Base-by-base conservation (phyloP, 2,113 vertebrate species). In the Scophthalmus maximus region DNA sequence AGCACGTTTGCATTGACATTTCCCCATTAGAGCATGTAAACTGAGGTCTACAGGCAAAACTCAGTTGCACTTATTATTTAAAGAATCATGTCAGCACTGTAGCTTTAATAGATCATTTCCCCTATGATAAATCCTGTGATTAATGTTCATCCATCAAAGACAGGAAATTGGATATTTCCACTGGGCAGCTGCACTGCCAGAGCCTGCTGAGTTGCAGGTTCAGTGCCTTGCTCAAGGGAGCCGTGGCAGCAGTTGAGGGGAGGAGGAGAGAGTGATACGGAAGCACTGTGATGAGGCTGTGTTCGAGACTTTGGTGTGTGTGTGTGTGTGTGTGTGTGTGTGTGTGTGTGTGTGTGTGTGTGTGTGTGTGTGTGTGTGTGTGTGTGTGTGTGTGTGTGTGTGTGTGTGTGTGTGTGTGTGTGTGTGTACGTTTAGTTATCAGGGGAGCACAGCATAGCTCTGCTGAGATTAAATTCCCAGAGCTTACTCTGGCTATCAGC, bases 401-500 rank as follows among this genome's bases (percentile, higher is more conserved):
- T 57, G 20, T 26, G 22, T 52, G 50, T 52, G 49, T 51, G 49
- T 68, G 68, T 57, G 65, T 65, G 68, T 57, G 34, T 67, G 46
- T 67, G 71, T 57, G 26, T 64, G 46, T 73, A 63, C 23, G 47
- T 85, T 79, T 77, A 84, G 83, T 84, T 90, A 88, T 91, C 88
- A 88, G 88, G 82, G 85, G 83, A 90, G 80, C 81, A 67, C 90
- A 90, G 90, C 84, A 87, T 81, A 84, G 90, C 90, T 89, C 82
- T 76, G 72, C 83, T 83, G 78, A 87, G 87, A 91, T 91, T 91
- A 89, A 91, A 89, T 89, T 89, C 88, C 83, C 88, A 86, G 87
- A 83, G 85, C 79, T 89, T 88, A 87, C 75, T 86, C 78, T 85
- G 79, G 86, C 87, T 87, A 90, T 91, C 88, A 89, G 88, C 88